A percentile compares a stretch with the other conserved stretches of the same genome.
These are phyloP conservation scores for Pterocles burchelli DNA, from an alignment of 2,113 vertebrate genomes.

Conservation along the genomic window DNA sequence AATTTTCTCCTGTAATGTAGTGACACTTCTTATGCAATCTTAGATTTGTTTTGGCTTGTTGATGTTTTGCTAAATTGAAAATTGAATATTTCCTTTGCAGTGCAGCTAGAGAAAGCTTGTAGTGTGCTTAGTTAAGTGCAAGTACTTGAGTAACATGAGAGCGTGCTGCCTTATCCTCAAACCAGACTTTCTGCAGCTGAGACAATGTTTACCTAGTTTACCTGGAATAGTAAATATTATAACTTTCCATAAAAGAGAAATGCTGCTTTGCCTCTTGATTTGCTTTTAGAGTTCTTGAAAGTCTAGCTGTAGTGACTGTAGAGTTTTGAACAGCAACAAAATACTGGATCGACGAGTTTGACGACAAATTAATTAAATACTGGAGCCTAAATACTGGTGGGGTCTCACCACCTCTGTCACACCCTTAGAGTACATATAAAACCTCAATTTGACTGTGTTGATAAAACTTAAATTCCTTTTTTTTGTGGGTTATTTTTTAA, in stretches of 20 bases:
- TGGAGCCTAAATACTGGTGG: not conserved
- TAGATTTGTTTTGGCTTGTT: not conserved
- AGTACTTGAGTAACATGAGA: not conserved
- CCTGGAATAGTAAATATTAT: not conserved
- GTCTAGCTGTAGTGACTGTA: not conserved
- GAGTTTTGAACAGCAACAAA: slow-evolving; percentile 4
- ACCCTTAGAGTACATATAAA: not conserved
- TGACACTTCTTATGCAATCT: not conserved
- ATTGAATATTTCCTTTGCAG: not conserved
- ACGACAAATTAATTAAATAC: not conserved
- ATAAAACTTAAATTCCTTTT: not conserved
- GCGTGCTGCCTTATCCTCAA: not conserved
- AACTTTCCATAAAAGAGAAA: not conserved
- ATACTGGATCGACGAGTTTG: not conserved
- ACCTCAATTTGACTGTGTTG: not conserved
- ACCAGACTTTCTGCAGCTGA: not conserved
- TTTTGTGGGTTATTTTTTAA: not conserved
- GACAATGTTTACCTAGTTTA: not conserved
- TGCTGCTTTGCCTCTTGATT: not conserved
- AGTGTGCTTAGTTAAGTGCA: not conserved
- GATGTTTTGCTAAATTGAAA: not conserved
- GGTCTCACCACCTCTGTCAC: not conserved
- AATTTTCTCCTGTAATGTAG: not conserved
- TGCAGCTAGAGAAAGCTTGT: not conserved
- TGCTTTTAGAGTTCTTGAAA: not conserved